phyloP scores from a whole-genome alignment of 2,888 invertebrate genomes.

The Macrophya alboannulata region DNA sequence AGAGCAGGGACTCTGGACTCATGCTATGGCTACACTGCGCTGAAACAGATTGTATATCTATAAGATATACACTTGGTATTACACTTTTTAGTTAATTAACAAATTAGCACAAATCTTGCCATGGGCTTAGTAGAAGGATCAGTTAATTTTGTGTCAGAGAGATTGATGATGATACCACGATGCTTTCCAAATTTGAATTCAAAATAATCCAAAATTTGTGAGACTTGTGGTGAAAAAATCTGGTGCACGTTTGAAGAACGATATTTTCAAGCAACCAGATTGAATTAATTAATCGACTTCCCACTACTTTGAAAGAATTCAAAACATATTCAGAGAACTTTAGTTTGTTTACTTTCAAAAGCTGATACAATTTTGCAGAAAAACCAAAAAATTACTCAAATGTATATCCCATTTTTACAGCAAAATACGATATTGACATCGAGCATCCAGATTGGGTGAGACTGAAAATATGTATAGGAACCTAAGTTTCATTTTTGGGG shows the following conservation, averaged over 20 bases:
- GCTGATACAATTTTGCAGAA: not conserved
- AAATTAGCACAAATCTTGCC: not conserved
- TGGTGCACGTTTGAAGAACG: too few species aligned
- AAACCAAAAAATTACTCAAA: not conserved
- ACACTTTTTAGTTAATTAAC: conserved; percentile 51
- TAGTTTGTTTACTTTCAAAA: not conserved
- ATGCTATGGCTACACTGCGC: conserved; percentile 71
- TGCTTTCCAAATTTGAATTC: not conserved
- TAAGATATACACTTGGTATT: conserved; percentile 30
- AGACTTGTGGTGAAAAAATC: too few species aligned
- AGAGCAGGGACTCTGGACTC: conserved; percentile 62
- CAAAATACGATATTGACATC: conserved; percentile 73
- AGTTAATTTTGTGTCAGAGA: not conserved
- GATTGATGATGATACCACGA: not conserved
- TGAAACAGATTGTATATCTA: conserved; percentile 64
- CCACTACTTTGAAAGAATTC: not conserved
- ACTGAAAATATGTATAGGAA: conserved; percentile 78
- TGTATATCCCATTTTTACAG: conserved; percentile 52
- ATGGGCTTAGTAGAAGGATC: too few species aligned
- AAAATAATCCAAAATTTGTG: not conserved
- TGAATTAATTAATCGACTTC: not conserved
- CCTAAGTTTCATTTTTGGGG: conserved; percentile 97
- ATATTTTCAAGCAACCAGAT: not conserved
- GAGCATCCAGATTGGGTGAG: conserved; percentile 73
- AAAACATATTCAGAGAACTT: not conserved